These are phyloP conservation scores for Nematopogon swammerdamellus DNA, from an alignment of 2,888 invertebrate genomes.

Conservation along the genomic window DNA sequence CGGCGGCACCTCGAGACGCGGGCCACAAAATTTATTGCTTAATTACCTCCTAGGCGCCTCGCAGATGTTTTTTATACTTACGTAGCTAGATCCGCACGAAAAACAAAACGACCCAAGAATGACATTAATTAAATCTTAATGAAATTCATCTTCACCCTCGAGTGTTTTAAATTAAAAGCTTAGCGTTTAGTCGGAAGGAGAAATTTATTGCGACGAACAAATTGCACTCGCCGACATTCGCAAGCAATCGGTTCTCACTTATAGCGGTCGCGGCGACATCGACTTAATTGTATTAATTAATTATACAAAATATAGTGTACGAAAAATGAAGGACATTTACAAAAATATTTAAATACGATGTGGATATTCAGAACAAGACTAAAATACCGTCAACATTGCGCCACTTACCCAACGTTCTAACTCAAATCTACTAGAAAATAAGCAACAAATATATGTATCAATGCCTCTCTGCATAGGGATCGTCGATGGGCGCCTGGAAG, in stretches of 20 bases:
- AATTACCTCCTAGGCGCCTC: conserved; percentile 41
- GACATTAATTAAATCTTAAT: conserved; percentile 59
- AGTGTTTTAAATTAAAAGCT: conserved; percentile 50
- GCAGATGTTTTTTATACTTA: conserved; percentile 56
- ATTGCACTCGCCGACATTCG: background rate
- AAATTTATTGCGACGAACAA: conserved; percentile 36
- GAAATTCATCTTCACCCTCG: conserved; percentile 56
- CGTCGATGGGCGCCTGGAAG: conserved; percentile 39
- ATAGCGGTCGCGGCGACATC: too few species aligned
- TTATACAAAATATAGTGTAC: too few species aligned
- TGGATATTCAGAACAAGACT: background rate
- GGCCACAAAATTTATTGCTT: conserved; percentile 56
- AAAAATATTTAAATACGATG: background rate
- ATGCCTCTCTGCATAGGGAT: conserved; percentile 45
- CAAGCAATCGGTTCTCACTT: too few species aligned
- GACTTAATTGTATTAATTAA: too few species aligned
- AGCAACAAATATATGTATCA: conserved; percentile 17
- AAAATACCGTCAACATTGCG: conserved; percentile 1
- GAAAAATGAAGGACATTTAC: too few species aligned
- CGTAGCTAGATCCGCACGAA: conserved; percentile 32
- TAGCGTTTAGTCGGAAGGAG: conserved; percentile 2
- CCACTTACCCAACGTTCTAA: background rate
- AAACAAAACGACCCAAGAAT: conserved; percentile 55
- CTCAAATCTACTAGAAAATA: too few species aligned
- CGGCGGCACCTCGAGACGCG: conserved; percentile 49